phyloP scores from a whole-genome alignment of 2,797 vertebrate genomes.

The Lagodon rhomboides region DNA sequence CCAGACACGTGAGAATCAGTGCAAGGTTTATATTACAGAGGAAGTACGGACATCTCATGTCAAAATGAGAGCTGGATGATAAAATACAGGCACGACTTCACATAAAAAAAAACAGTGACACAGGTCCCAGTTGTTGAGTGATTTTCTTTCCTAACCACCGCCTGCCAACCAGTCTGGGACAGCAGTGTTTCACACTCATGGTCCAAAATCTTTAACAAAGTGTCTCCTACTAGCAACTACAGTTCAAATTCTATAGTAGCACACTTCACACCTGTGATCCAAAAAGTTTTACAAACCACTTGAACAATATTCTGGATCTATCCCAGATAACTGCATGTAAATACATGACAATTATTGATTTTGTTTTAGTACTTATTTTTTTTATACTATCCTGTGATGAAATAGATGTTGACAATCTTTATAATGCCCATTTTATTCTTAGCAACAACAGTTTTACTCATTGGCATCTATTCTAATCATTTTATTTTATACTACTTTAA shows the following conservation, averaged over 20 bases:
- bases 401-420: too few relatives aligned
- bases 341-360: too few relatives aligned
- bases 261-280: constrained; percentile 27
- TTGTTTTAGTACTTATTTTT: too few relatives aligned
- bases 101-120: constrained; percentile 4
- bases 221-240: constrained; percentile 37
- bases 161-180: background rate
- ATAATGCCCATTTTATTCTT: too few relatives aligned
- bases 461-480: too few relatives aligned
- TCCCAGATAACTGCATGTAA: too few relatives aligned
- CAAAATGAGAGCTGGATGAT: constrained; percentile 70
- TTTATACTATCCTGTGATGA: too few relatives aligned
- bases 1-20: constrained; percentile 15
- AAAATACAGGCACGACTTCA: constrained; percentile 63
- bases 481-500: too few relatives aligned
- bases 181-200: constrained; percentile 50
- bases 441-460: too few relatives aligned
- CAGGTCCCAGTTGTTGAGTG: background rate
- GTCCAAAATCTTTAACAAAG: constrained; percentile 45
- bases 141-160: constrained; percentile 32
- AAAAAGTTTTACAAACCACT: too few relatives aligned
- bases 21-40: constrained; percentile 61
- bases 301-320: too few relatives aligned
- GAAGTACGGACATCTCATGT: constrained; percentile 61
- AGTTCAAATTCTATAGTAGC: constrained; percentile 22